Evolutionary conservation across 1,140 invertebrate genomes (phyloP).

Genomic region (Drosophila lowei): DNA sequence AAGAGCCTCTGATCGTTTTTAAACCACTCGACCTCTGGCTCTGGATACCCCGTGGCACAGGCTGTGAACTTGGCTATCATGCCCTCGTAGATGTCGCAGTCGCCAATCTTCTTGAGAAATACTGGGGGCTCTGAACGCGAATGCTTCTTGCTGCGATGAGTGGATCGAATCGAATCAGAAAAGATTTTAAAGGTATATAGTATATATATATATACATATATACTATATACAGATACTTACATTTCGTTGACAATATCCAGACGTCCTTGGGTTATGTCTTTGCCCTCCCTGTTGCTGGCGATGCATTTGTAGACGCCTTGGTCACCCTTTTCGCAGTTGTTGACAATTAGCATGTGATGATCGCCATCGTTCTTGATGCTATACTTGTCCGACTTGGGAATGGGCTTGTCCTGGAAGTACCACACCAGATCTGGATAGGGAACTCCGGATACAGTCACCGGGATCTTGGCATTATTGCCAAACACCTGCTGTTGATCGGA

Average conservation of each 20-base stretch:
- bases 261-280: constrained; percentile 89
- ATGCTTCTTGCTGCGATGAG: constrained; percentile 84
- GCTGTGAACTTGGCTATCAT: constrained; percentile 96
- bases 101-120: constrained; percentile 94
- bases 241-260: constrained; percentile 92
- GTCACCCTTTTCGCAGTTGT: constrained; percentile 87
- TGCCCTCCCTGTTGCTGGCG: constrained; percentile 91
- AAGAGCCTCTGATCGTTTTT: constrained; percentile 91
- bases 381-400: constrained; percentile 89
- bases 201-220: too few relatives aligned
- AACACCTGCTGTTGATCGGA: constrained; percentile 93
- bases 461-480: constrained; percentile 90
- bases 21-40: constrained; percentile 93
- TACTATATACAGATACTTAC: constrained; percentile 86
- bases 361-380: constrained; percentile 88
- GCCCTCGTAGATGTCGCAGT: constrained; percentile 93
- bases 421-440: constrained; percentile 94
- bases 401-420: constrained; percentile 90
- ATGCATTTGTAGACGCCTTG: constrained; percentile 90
- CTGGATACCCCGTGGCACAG: constrained; percentile 92
- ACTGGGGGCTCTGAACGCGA: constrained; percentile 92
- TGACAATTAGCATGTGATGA: constrained; percentile 89
- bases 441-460: constrained; percentile 91
- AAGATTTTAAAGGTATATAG: too few relatives aligned
- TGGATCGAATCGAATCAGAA: too few relatives aligned